Conservation (phyloP, 2,888 invertebrate genomes). For the Drosophila flavopinicola region DNA sequence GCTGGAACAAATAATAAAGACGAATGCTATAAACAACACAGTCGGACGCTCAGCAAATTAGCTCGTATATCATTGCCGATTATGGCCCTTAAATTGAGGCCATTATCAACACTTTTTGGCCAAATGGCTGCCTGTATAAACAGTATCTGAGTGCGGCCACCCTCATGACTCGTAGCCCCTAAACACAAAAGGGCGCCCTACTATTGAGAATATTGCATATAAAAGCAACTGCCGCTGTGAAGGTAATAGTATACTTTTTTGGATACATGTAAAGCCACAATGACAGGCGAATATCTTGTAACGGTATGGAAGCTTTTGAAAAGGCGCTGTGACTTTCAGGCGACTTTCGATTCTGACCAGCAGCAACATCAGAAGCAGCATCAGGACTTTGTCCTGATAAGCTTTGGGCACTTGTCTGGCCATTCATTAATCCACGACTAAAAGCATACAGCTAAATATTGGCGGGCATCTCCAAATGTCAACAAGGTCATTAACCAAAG, state of each 20-base stretch:
- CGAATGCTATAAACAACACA: constrained; percentile 6
- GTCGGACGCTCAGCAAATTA: constrained; percentile 2
- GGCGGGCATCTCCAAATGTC: constrained; percentile 47
- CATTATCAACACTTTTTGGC: constrained; percentile 49
- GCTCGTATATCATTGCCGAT: constrained; percentile 28
- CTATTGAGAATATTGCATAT: constrained; percentile 1
- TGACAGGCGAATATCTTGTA: constrained; percentile 7
- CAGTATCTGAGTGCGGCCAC: constrained; percentile 42
- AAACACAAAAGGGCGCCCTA: background rate
- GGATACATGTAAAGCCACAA: background rate
- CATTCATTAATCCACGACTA: constrained; percentile 51
- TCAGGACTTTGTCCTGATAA: constrained; percentile 21
- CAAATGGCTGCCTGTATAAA: constrained; percentile 21
- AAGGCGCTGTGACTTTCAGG: constrained; percentile 36
- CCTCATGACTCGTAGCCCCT: constrained; percentile 22
- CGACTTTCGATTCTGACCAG: constrained; percentile 40
- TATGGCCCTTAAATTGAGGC: constrained; percentile 40
- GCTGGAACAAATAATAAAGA: constrained; percentile 8
- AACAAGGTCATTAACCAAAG: constrained; percentile 46
- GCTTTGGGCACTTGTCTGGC: constrained; percentile 46
- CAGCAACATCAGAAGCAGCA: constrained; percentile 1
- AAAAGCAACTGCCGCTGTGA: background rate
- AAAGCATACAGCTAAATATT: constrained; percentile 47
- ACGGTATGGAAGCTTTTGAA: background rate
- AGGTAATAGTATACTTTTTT: constrained; percentile 1